A percentile compares a stretch with the other conserved stretches of the same genome.
Evolutionary conservation across 2,113 vertebrate species (phyloP).

Genomic region (Mus pahari): DNA sequence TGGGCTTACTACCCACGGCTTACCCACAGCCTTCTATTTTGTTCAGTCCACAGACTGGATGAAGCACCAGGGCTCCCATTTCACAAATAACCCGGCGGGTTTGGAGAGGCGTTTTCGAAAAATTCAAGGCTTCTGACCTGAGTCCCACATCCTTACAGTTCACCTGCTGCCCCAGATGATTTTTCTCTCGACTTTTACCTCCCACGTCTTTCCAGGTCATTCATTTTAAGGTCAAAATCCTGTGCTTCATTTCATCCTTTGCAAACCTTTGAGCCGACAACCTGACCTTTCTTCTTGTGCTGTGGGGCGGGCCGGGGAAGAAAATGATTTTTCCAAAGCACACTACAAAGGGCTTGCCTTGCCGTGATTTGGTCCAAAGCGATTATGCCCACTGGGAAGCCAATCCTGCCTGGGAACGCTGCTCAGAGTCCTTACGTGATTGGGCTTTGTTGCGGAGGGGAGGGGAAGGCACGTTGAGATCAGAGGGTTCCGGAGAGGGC

Average conservation of each 20-base stretch:
- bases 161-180: not conserved
- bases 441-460: constrained; percentile 28
- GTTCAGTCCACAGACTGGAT: not conserved
- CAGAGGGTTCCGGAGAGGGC: constrained; percentile 33
- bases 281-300: constrained; percentile 37
- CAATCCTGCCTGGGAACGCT: constrained; percentile 50
- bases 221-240: constrained; percentile 50
- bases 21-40: not conserved
- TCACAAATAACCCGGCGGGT: not conserved
- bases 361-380: constrained; percentile 53
- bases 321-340: constrained; percentile 63
- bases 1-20: not conserved
- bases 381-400: constrained; percentile 72
- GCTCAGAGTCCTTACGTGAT: not conserved
- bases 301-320: constrained; percentile 65
- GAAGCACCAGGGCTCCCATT: not conserved
- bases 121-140: not conserved
- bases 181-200: constrained; percentile 39
- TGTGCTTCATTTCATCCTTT: constrained; percentile 80
- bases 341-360: not conserved
- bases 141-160: not conserved
- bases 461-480: not conserved
- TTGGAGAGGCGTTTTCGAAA: not conserved
- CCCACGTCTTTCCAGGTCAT: constrained; percentile 64
- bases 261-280: constrained; percentile 67